These are phyloP conservation scores for Pachydiplax longipennis DNA, from an alignment of 2,888 invertebrate species.

Conservation along the genomic window DNA sequence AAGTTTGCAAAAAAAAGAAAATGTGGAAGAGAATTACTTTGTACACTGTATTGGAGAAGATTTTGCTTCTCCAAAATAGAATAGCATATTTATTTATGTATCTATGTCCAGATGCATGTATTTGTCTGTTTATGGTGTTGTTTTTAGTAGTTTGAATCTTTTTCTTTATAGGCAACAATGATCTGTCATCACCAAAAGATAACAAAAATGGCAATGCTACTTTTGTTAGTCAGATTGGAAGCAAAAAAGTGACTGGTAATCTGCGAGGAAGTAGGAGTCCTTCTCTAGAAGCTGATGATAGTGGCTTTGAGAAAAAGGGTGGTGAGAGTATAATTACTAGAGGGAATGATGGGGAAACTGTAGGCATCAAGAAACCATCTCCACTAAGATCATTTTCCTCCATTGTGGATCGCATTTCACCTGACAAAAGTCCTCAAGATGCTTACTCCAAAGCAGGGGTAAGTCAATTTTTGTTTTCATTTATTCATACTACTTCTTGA, in stretches of 20 bases:
- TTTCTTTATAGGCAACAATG: neutral
- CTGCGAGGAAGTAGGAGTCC: neutral
- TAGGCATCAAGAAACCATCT: slow-evolving; percentile 58
- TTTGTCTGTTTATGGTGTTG: too few species aligned
- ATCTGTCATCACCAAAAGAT: neutral
- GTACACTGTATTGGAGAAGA: too few species aligned
- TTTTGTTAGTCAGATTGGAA: neutral
- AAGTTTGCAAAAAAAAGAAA: too few species aligned
- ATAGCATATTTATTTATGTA: too few species aligned
- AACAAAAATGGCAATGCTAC: neutral
- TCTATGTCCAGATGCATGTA: too few species aligned
- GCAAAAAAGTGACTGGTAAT: neutral
- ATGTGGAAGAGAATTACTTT: too few species aligned
- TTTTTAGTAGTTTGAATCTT: too few species aligned
- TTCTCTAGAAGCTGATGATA: neutral
- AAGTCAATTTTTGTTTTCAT: slow-evolving; percentile 50
- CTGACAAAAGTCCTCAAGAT: slow-evolving; percentile 68
- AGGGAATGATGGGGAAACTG: neutral
- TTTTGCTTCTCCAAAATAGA: too few species aligned
- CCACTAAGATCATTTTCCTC: slow-evolving; percentile 73
- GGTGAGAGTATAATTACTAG: neutral
- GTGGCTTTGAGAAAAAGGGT: neutral
- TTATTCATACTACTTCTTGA: neutral
- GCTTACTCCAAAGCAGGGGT: slow-evolving; percentile 64
- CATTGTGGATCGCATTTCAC: slow-evolving; percentile 59